Evolutionary conservation across 2,113 vertebrate genomes (phyloP).

Genomic region (Rhagologus leucostigma): DNA sequence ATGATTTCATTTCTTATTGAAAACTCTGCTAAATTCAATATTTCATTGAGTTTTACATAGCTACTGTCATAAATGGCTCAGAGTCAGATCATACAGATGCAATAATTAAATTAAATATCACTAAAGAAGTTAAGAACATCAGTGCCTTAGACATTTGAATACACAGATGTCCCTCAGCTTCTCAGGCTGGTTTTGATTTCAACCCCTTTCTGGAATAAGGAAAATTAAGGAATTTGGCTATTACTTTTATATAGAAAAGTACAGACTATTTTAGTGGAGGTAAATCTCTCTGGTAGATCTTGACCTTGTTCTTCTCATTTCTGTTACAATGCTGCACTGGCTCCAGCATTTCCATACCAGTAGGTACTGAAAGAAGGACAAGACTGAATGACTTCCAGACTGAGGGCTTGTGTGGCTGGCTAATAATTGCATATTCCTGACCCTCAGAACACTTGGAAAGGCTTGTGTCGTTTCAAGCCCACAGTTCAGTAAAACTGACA

Average conservation of each 20-base stretch:
- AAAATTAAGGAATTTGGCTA: not conserved
- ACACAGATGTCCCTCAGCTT: not conserved
- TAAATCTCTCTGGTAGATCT: not conserved
- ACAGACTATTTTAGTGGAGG: not conserved
- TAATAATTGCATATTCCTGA: not conserved
- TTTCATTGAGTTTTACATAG: not conserved
- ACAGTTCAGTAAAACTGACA: not conserved
- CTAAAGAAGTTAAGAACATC: not conserved
- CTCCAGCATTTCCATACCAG: not conserved
- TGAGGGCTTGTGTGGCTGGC: not conserved
- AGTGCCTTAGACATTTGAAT: not conserved
- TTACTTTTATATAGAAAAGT: not conserved
- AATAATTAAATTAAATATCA: not conserved
- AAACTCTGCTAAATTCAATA: not conserved
- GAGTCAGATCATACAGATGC: not conserved
- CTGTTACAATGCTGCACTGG: not conserved
- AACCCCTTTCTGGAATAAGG: not conserved
- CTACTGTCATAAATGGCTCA: not conserved
- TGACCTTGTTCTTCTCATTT: not conserved
- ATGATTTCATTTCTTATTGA: not conserved
- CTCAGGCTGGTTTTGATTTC: not conserved
- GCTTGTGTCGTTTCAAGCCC: not conserved
- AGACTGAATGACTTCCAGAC: not conserved
- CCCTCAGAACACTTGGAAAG: not conserved
- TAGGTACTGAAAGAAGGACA: not conserved